Conservation (phyloP, 2,888 invertebrate genomes). For the Tipula lateralis region DNA sequence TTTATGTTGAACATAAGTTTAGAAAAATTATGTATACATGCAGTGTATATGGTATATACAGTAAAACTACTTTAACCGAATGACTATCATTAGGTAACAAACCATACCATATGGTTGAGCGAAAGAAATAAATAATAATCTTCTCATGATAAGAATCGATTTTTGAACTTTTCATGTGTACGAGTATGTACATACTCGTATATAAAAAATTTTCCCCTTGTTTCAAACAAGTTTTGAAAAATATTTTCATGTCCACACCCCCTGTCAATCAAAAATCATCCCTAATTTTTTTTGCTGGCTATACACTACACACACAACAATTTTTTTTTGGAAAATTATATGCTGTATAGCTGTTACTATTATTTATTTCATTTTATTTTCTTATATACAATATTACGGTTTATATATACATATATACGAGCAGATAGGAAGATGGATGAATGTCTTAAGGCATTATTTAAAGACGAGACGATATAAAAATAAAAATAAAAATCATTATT, state of each 20-base stretch:
- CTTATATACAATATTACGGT: neutral
- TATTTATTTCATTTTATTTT: slow-evolving; percentile 13
- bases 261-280: slow-evolving; percentile 38
- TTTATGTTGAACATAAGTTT: neutral
- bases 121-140: slow-evolving; percentile 15
- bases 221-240: slow-evolving; percentile 2
- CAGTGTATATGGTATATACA: neutral
- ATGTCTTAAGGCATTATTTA: slow-evolving; percentile 19
- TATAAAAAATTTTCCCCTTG: neutral
- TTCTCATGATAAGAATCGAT: slow-evolving; percentile 24
- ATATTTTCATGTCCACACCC: slow-evolving; percentile 37
- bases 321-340: neutral
- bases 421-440: neutral
- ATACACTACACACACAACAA: neutral
- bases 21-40: neutral
- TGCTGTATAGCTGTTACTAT: slow-evolving; percentile 6
- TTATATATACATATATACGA: neutral
- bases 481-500: slow-evolving; percentile 7
- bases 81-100: slow-evolving; percentile 24
- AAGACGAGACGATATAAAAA: slow-evolving; percentile 11
- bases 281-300: slow-evolving; percentile 30
- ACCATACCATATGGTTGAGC: neutral
- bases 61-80: neutral
- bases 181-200: neutral
- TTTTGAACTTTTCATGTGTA: neutral